Conservation (phyloP, 2,888 invertebrate species). For the Coelinius sp. region DNA sequence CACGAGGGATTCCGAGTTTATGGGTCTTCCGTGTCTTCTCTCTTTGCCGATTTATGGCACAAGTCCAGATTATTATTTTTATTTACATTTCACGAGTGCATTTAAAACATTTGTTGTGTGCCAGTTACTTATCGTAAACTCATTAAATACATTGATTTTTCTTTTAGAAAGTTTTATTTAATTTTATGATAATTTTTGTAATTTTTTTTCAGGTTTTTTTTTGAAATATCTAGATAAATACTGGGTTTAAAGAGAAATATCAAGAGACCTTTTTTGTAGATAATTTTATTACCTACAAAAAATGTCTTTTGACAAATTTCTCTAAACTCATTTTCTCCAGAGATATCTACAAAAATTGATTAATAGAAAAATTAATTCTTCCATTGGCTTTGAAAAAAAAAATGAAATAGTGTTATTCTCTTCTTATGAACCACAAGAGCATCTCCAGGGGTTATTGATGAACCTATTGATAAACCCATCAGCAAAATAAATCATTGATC, state of each 20-base stretch:
- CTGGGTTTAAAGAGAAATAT: too few relatives aligned
- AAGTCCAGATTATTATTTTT: conserved; percentile 7
- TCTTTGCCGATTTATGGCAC: not conserved
- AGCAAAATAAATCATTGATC: not conserved
- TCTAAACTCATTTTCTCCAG: too few relatives aligned
- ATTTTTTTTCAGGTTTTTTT: too few relatives aligned
- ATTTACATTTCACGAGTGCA: conserved; percentile 6
- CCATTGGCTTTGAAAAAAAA: too few relatives aligned
- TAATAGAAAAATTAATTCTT: too few relatives aligned
- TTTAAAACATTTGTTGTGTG: not conserved
- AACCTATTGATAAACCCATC: not conserved
- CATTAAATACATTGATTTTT: not conserved
- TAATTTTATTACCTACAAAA: too few relatives aligned
- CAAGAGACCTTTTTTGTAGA: too few relatives aligned
- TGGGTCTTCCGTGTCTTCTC: conserved; percentile 3
- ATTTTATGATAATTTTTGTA: not conserved
- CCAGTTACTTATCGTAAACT: not conserved
- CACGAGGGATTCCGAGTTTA: conserved; percentile 23
- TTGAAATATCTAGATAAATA: too few relatives aligned
- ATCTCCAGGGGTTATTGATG: not conserved
- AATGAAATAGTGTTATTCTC: not conserved
- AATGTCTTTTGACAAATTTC: too few relatives aligned
- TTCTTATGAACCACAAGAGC: not conserved
- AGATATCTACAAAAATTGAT: too few relatives aligned
- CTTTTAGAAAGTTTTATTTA: not conserved